Percentiles rank a stretch among this genome's conserved stretches.
Conservation (phyloP, 2,888 invertebrate species). For the Melieria omissa region DNA sequence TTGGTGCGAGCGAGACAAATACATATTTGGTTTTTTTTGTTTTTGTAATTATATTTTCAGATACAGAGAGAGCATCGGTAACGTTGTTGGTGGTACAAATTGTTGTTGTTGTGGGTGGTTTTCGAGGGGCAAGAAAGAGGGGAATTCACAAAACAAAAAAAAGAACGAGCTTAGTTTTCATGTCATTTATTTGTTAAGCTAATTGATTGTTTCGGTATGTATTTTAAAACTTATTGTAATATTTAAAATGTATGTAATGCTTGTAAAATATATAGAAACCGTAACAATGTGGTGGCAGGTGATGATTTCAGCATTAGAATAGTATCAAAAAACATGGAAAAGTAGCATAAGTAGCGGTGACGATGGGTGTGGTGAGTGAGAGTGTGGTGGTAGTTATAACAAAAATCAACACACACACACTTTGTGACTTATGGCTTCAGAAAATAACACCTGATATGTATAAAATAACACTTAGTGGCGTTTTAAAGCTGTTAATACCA, state of each 20-base stretch:
- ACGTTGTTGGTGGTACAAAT: conserved; percentile 23
- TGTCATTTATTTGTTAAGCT: too few species aligned
- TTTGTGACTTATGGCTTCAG: too few species aligned
- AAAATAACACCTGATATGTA: too few species aligned
- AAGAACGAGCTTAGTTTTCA: conserved; percentile 28
- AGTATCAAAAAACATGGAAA: too few species aligned
- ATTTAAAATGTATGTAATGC: neutral
- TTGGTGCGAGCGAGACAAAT: neutral
- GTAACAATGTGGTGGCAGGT: neutral
- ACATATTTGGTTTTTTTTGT: conserved; percentile 25
- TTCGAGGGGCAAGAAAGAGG: conserved; percentile 31
- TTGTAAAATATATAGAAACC: neutral
- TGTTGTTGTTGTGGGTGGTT: conserved; percentile 50
- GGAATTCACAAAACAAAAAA: conserved; percentile 26
- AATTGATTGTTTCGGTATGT: conserved; percentile 17
- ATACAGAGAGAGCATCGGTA: neutral
- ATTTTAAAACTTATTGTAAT: conserved; percentile 12
- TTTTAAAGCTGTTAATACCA: too few species aligned
- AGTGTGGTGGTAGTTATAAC: too few species aligned
- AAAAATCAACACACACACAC: too few species aligned
- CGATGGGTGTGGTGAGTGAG: too few species aligned
- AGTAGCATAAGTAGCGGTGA: too few species aligned
- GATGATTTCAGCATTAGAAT: neutral
- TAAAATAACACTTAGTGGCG: too few species aligned
- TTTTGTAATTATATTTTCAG: conserved; percentile 31